These are phyloP conservation scores for Rhagoletis zephyria DNA, from an alignment of 1,140 invertebrate species.

Conservation along the genomic window DNA sequence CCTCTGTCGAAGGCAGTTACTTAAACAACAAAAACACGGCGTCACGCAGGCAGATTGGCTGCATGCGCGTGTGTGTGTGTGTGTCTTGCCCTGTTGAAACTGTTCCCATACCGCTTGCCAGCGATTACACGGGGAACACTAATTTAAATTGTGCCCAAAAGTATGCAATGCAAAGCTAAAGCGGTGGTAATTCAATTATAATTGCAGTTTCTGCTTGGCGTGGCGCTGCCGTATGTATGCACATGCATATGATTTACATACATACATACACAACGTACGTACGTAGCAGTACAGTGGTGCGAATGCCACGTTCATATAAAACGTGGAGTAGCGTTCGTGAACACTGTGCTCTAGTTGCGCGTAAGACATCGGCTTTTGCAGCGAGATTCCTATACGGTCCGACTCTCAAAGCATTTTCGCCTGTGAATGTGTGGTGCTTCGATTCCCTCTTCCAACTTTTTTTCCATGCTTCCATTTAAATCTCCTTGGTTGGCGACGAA, in stretches of 20 bases:
- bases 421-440: neutral
- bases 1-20: neutral
- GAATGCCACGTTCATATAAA: neutral
- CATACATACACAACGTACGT: too few species aligned
- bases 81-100: constrained; percentile 15
- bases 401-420: too few species aligned
- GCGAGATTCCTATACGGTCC: too few species aligned
- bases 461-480: neutral
- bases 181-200: constrained; percentile 40
- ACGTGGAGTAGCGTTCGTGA: too few species aligned
- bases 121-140: neutral
- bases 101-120: constrained; percentile 2
- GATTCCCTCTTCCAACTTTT: neutral
- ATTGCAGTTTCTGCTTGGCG: neutral
- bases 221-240: neutral
- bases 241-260: neutral
- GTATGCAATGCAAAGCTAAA: constrained; percentile 31
- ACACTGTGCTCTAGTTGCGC: too few species aligned
- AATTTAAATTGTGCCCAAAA: constrained; percentile 38
- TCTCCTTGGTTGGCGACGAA: neutral
- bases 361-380: too few species aligned
- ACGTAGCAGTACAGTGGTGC: neutral
- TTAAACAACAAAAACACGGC: neutral
- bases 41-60: neutral
- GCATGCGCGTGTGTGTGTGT: neutral